These are phyloP conservation scores for Corynorhinus townsendii DNA, from an alignment of 2,113 vertebrate species.

Conservation along the genomic window DNA sequence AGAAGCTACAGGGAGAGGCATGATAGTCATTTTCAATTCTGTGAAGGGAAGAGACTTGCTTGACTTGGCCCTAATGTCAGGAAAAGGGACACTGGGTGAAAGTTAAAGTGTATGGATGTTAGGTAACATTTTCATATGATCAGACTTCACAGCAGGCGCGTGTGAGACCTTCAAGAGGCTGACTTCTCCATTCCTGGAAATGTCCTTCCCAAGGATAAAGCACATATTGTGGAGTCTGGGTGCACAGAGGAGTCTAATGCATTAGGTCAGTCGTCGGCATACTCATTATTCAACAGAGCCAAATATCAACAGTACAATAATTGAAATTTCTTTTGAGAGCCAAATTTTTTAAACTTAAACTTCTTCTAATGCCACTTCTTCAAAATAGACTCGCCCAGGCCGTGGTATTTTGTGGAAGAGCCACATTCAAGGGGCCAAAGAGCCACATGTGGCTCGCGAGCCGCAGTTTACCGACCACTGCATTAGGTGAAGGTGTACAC, in stretches of 20 bases:
- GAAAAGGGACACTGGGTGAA: background rate
- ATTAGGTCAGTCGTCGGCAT: too few relatives aligned
- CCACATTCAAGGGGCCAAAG: too few relatives aligned
- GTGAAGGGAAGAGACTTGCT: background rate
- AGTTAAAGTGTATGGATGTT: background rate
- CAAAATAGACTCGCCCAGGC: too few relatives aligned
- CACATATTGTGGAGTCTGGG: background rate
- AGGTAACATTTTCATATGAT: background rate
- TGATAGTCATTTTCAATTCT: background rate
- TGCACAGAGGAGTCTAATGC: background rate
- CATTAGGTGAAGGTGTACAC: accelerated
- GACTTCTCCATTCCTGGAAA: background rate
- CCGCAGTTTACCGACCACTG: too few relatives aligned
- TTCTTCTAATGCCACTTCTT: too few relatives aligned
- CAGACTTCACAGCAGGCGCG: accelerated
- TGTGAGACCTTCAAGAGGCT: background rate
- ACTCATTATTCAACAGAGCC: too few relatives aligned
- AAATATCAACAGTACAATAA: too few relatives aligned
- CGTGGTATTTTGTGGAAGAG: too few relatives aligned
- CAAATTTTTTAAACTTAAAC: too few relatives aligned
- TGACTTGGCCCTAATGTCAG: background rate
- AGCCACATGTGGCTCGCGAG: too few relatives aligned
- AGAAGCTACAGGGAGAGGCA: background rate
- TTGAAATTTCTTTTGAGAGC: too few relatives aligned
- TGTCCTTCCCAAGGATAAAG: background rate